A percentile compares a stretch with the other conserved stretches of the same genome.
These are phyloP conservation scores for Entomyzon cyanotis DNA, from an alignment of 2,113 vertebrate species.

Conservation along the genomic window DNA sequence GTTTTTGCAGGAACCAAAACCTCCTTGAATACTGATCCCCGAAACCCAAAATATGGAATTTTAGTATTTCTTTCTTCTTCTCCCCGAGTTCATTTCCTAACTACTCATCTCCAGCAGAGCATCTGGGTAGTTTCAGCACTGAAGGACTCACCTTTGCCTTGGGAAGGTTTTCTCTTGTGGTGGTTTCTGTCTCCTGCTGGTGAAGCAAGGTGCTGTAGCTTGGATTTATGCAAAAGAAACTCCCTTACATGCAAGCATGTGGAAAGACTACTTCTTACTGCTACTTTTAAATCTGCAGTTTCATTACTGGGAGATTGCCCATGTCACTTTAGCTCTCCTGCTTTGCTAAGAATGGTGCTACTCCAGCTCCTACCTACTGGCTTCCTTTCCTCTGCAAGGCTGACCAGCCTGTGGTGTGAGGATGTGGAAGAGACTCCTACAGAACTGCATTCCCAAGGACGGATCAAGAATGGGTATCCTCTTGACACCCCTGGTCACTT, in stretches of 20 bases:
- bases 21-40: neutral
- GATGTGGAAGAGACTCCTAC: neutral
- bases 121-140: neutral
- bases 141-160: neutral
- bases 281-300: neutral
- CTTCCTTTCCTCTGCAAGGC: neutral
- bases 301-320: accelerated
- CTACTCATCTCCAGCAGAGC: neutral
- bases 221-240: neutral
- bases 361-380: neutral
- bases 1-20: neutral
- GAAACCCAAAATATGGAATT: neutral
- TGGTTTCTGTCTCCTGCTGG: neutral
- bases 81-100: neutral
- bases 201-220: neutral
- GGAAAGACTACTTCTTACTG: neutral
- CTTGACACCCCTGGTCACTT: neutral
- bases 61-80: neutral
- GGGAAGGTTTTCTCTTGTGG: neutral
- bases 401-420: neutral
- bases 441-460: neutral
- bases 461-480: neutral
- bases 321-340: neutral
- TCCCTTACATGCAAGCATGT: neutral
- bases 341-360: neutral